These are phyloP conservation scores for Lethocerus indicus DNA, from an alignment of 1,140 invertebrate species.

Conservation along the genomic window DNA sequence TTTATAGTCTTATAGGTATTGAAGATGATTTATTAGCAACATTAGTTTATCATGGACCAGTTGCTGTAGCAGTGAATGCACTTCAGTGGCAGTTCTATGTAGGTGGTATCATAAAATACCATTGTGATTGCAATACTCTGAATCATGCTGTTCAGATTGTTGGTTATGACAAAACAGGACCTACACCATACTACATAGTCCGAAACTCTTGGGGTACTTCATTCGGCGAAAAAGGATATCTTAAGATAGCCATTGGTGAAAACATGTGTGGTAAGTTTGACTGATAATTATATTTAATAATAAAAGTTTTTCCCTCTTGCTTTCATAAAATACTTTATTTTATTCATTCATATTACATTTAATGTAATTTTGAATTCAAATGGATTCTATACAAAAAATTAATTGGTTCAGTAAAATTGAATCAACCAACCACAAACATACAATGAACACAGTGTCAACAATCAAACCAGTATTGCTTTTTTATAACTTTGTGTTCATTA, in stretches of 20 bases:
- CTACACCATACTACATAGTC: constrained; percentile 66
- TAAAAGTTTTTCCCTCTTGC: neutral
- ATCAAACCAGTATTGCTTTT: neutral
- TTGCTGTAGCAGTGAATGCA: constrained; percentile 66
- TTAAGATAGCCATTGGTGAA: constrained; percentile 54
- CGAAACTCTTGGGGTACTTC: constrained; percentile 69
- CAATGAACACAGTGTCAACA: neutral
- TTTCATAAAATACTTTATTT: neutral
- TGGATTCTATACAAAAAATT: neutral
- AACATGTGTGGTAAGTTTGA: constrained; percentile 52
- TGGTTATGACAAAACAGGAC: constrained; percentile 56
- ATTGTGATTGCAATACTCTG: constrained; percentile 46
- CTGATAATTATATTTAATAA: neutral
- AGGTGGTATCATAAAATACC: constrained; percentile 67
- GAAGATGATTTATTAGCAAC: constrained; percentile 46
- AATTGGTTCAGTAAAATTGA: neutral
- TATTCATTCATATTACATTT: neutral
- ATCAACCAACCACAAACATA: neutral
- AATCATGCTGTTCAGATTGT: constrained; percentile 80
- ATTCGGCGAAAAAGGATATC: constrained; percentile 61
- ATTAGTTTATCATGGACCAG: constrained; percentile 52
- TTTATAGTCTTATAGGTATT: constrained; percentile 37
- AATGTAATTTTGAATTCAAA: neutral
- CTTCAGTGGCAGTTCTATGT: constrained; percentile 76
- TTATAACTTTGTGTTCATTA: neutral